A percentile compares a stretch with the other conserved stretches of the same genome.
These are phyloP conservation scores for Aphis craccivora DNA, from an alignment of 1,140 invertebrate genomes.

Conservation along the genomic window DNA sequence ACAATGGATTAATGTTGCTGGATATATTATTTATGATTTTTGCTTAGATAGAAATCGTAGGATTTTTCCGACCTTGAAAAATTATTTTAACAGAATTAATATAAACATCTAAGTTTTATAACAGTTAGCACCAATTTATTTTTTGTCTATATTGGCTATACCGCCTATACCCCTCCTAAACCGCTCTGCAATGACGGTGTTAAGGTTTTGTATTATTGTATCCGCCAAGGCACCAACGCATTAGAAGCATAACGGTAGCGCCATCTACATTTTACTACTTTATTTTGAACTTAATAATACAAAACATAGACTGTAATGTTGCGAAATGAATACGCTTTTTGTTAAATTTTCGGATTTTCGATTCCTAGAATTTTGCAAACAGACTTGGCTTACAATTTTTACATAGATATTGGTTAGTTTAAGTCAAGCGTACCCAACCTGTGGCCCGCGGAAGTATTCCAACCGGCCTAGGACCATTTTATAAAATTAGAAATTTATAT, in stretches of 20 bases:
- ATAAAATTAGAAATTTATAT: too few relatives aligned
- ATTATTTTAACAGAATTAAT: not conserved
- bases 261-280: not conserved
- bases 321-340: not conserved
- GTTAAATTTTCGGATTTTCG: not conserved
- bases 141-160: not conserved
- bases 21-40: not conserved
- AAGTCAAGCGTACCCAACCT: not conserved
- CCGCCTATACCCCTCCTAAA: not conserved
- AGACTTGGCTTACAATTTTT: too few relatives aligned
- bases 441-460: too few relatives aligned
- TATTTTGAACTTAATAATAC: too few relatives aligned
- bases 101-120: not conserved
- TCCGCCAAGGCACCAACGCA: too few relatives aligned
- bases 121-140: not conserved
- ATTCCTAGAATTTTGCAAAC: not conserved
- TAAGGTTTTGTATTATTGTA: not conserved
- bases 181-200: not conserved
- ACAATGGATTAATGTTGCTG: not conserved
- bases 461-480: too few relatives aligned
- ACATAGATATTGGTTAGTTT: not conserved
- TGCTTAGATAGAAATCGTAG: not conserved
- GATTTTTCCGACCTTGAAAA: not conserved
- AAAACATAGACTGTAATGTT: not conserved
- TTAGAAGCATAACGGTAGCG: not conserved